Conservation (phyloP, 2,797 vertebrate genomes). For the Galaxias olidus region DNA sequence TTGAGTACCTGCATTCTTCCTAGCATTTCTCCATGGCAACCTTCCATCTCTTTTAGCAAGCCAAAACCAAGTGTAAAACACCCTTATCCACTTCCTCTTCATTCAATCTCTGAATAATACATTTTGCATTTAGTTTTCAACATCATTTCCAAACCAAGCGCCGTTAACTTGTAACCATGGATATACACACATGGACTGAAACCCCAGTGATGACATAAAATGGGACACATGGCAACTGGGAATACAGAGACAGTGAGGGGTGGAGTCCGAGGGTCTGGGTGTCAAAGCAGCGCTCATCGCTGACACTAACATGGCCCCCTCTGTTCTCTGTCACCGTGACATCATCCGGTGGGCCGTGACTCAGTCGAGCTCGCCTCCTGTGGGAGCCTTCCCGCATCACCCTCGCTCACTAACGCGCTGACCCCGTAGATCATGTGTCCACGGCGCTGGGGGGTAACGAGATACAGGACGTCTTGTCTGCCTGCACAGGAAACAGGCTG, state of each 20-base stretch:
- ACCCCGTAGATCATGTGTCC: constrained; percentile 50
- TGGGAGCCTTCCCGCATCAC: constrained; percentile 46
- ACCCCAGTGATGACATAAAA: background rate
- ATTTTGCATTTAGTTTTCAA: constrained; percentile 40
- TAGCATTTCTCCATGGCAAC: constrained; percentile 75
- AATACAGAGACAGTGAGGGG: constrained; percentile 34
- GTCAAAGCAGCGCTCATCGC: constrained; percentile 50
- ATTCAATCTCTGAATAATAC: constrained; percentile 35
- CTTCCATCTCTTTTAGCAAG: constrained; percentile 46
- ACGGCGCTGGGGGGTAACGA: constrained; percentile 50
- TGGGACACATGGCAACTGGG: background rate
- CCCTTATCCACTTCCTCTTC: constrained; percentile 32
- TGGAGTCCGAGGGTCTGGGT: constrained; percentile 20
- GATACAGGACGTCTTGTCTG: constrained; percentile 56
- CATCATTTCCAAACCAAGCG: constrained; percentile 25
- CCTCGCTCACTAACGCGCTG: constrained; percentile 34
- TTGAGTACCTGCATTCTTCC: constrained; percentile 76
- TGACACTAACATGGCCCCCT: constrained; percentile 63
- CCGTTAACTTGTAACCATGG: constrained; percentile 19
- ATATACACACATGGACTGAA: too few species aligned
- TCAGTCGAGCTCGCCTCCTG: constrained; percentile 28
- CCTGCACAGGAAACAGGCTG: constrained; percentile 34
- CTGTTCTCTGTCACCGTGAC: constrained; percentile 74
- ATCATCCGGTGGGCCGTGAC: constrained; percentile 58
- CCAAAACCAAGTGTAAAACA: constrained; percentile 22